phyloP scores from a whole-genome alignment of 2,113 vertebrate genomes.

The Phoxinus phoxinus region DNA sequence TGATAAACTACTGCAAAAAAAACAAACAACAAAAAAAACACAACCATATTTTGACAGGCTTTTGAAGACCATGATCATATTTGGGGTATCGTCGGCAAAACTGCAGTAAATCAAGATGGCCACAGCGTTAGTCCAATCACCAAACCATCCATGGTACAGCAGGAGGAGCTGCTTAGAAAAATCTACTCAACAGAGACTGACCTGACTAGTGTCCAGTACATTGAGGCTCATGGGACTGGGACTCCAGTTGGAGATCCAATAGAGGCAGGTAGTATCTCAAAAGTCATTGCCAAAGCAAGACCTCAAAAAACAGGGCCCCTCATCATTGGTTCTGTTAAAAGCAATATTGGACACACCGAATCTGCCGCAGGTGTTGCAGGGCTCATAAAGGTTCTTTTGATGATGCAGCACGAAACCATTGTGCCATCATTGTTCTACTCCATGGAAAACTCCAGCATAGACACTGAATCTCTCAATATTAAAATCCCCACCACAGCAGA shows the following conservation, averaged over 20 bases:
- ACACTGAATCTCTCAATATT: constrained; percentile 77
- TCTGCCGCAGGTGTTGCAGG: constrained; percentile 84
- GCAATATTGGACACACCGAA: constrained; percentile 87
- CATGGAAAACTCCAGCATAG: constrained; percentile 72
- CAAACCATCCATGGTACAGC: constrained; percentile 80
- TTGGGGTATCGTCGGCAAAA: constrained; percentile 83
- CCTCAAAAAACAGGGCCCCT: constrained; percentile 65
- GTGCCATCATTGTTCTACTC: constrained; percentile 85
- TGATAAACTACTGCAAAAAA: neutral
- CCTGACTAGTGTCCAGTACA: constrained; percentile 78
- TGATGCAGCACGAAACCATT: constrained; percentile 84
- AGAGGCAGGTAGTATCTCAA: constrained; percentile 82
- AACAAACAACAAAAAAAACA: no score
- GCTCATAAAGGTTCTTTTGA: constrained; percentile 89
- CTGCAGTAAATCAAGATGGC: constrained; percentile 85
- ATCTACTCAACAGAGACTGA: constrained; percentile 78
- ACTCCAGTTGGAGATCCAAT: constrained; percentile 80
- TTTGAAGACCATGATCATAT: constrained; percentile 77
- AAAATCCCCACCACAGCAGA: constrained; percentile 72
- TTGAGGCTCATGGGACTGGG: constrained; percentile 87
- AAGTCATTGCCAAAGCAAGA: constrained; percentile 75
- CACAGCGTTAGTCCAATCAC: constrained; percentile 79
- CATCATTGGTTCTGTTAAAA: constrained; percentile 84
- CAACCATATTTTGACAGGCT: constrained; percentile 61
- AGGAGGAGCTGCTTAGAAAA: constrained; percentile 79